phyloP scores from a whole-genome alignment of 2,113 vertebrate genomes.

The Nannobrachium achirus region DNA sequence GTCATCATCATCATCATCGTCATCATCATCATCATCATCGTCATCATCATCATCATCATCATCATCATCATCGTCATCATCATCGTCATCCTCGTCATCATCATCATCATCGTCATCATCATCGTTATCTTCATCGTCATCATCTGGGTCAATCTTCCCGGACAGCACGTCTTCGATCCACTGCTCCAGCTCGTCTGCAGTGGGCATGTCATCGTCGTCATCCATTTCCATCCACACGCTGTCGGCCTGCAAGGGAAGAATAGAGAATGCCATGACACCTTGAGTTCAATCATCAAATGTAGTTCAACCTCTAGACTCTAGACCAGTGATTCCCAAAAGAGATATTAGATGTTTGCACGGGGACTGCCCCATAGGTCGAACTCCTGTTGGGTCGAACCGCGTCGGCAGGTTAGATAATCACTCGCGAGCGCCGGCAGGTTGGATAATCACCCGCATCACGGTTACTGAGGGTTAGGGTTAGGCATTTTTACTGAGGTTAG shows the following conservation, averaged over 20 bases:
- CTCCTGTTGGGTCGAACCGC: no score
- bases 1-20: conserved; percentile 12
- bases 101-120: conserved; percentile 76
- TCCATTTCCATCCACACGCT: conserved; percentile 95
- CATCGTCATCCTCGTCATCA: conserved; percentile 63
- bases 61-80: conserved; percentile 52
- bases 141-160: conserved; percentile 87
- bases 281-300: no score
- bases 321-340: no score
- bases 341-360: no score
- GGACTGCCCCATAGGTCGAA: no score
- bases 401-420: no score
- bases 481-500: no score
- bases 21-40: conserved; percentile 40
- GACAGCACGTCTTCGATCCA: conserved; percentile 89
- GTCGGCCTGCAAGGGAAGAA: conserved; percentile 80
- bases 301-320: no score
- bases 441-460: no score
- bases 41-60: conserved; percentile 53
- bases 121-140: conserved; percentile 77
- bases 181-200: conserved; percentile 85
- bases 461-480: no score
- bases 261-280: no score
- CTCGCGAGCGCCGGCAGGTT: no score
- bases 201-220: conserved; percentile 87